A percentile compares a stretch with the other conserved stretches of the same genome.
Conservation (phyloP, 2,888 invertebrate species). For the Pseudolycoriella hygida region DNA sequence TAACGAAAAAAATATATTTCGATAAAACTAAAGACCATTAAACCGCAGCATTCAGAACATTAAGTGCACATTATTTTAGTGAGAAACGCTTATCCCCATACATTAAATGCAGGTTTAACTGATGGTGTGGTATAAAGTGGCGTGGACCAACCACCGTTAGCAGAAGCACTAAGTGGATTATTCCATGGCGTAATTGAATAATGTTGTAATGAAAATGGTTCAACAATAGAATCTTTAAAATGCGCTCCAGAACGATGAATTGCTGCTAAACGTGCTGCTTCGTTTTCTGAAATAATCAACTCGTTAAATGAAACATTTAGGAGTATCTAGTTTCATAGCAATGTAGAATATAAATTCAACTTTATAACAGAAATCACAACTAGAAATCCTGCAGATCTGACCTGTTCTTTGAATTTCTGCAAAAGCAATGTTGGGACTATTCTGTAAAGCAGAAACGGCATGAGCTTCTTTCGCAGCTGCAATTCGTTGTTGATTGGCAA, state of each 20-base stretch:
- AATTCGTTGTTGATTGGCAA: conserved; percentile 51
- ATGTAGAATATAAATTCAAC: too few relatives aligned
- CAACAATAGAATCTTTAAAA: conserved; percentile 40
- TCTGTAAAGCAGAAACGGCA: conserved; percentile 52
- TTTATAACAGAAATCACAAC: too few relatives aligned
- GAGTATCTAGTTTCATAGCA: not conserved
- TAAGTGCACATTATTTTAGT: too few relatives aligned
- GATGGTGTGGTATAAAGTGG: not conserved
- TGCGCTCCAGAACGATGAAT: conserved; percentile 41
- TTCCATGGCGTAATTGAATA: not conserved
- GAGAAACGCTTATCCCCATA: not conserved
- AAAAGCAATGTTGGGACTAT: conserved; percentile 45
- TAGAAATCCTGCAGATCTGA: too few relatives aligned
- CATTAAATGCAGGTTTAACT: not conserved
- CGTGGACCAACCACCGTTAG: not conserved
- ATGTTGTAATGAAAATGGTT: conserved; percentile 29
- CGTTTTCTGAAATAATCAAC: conserved; percentile 30
- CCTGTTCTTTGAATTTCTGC: conserved; percentile 49
- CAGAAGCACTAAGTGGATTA: not conserved
- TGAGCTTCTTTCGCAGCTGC: conserved; percentile 55
- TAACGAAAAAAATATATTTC: too few relatives aligned
- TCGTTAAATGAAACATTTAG: not conserved
- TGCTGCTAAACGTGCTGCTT: conserved; percentile 40
- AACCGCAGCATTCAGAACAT: too few relatives aligned
- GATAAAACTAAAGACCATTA: too few relatives aligned